A percentile compares a stretch with the other conserved stretches of the same genome.
Conservation (phyloP, 2,797 vertebrate species). For the Muscicapa comitata region DNA sequence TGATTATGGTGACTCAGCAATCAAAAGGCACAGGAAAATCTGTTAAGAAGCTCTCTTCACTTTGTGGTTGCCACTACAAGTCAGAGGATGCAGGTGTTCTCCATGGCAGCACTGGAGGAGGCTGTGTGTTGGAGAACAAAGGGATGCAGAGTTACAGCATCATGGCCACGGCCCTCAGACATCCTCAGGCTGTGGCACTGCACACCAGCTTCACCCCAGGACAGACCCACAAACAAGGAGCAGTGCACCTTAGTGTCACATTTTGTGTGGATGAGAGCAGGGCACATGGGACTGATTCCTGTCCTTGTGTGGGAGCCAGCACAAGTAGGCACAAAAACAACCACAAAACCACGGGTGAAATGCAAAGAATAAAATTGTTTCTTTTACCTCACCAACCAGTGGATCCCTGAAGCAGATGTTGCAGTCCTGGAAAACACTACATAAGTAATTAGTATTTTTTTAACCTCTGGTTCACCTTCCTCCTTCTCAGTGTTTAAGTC, state of each 20-base stretch:
- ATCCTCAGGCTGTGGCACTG: neutral
- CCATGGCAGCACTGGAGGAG: neutral
- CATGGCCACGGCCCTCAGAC: neutral
- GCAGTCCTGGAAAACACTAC: neutral
- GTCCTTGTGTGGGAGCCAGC: neutral
- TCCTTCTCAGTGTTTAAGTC: neutral
- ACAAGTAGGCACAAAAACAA: neutral
- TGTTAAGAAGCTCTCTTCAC: neutral
- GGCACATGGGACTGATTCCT: neutral
- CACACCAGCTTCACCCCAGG: neutral
- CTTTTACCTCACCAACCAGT: neutral
- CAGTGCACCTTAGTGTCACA: neutral
- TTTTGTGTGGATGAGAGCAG: neutral
- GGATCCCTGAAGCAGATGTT: neutral
- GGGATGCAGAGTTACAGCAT: neutral
- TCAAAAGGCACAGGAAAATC: neutral
- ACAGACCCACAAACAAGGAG: neutral
- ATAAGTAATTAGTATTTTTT: neutral
- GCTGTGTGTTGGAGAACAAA: neutral
- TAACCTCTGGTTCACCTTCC: neutral
- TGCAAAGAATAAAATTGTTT: neutral
- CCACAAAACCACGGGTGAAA: accelerated
- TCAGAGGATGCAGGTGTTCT: neutral
- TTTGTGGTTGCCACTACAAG: neutral
- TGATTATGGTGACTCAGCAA: neutral